Conservation (phyloP, 2,797 vertebrate genomes). For the Xiphophorus birchmanni region DNA sequence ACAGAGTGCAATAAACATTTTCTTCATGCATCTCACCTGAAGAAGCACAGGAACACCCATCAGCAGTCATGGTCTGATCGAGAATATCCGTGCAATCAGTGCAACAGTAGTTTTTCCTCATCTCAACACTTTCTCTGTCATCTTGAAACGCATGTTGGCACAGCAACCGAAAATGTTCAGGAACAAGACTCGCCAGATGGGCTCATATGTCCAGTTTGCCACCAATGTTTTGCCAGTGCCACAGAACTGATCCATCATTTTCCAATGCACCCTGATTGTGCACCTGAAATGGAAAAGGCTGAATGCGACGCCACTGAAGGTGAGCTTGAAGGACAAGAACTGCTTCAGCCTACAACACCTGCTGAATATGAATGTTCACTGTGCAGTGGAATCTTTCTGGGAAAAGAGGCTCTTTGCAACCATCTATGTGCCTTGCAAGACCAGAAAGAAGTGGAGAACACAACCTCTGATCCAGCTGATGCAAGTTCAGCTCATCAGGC, state of each 20-base stretch:
- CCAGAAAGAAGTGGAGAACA: constrained; percentile 10
- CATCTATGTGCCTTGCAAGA: constrained; percentile 70
- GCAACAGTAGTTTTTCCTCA: constrained; percentile 72
- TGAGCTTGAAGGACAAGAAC: constrained; percentile 67
- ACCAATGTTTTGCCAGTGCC: constrained; percentile 64
- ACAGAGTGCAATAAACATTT: constrained; percentile 80
- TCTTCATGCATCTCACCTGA: constrained; percentile 79
- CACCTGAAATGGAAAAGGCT: constrained; percentile 66
- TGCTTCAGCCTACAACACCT: constrained; percentile 56
- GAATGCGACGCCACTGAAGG: constrained; percentile 34
- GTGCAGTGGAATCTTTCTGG: constrained; percentile 74
- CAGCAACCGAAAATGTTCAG: constrained; percentile 8
- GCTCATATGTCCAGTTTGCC: constrained; percentile 80
- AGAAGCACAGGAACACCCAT: constrained; percentile 78
- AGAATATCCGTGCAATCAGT: constrained; percentile 75
- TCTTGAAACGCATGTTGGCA: constrained; percentile 68
- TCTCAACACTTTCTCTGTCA: constrained; percentile 71
- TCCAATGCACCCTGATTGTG: constrained; percentile 61
- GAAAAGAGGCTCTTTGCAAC: constrained; percentile 67
- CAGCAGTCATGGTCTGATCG: constrained; percentile 41
- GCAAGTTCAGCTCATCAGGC: constrained; percentile 17
- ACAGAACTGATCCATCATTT: constrained; percentile 76
- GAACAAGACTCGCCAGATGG: constrained; percentile 15
- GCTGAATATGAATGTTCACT: constrained; percentile 76
- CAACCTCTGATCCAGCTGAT: constrained; percentile 18